phyloP scores from a whole-genome alignment of 2,888 invertebrate genomes.

The Lomographa bimaculata region DNA sequence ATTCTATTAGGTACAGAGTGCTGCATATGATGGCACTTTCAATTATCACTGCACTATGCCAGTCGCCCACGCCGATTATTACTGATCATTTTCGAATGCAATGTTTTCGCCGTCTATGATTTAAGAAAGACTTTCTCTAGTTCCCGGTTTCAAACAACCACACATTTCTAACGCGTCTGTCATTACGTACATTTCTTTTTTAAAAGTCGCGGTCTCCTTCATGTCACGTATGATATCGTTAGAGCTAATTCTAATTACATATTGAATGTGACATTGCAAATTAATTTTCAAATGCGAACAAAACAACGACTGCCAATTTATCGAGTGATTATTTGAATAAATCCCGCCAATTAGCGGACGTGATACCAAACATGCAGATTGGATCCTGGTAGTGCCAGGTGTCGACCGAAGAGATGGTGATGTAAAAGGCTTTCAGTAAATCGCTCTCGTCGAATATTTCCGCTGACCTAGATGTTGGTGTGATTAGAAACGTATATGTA shows the following conservation, averaged over 20 bases:
- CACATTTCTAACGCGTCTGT: conserved; percentile 62
- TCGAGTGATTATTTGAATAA: conserved; percentile 50
- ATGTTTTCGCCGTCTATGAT: conserved; percentile 55
- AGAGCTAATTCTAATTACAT: conserved; percentile 68
- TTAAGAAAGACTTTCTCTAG: conserved; percentile 71
- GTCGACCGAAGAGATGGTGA: conserved; percentile 59
- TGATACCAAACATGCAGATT: conserved; percentile 53
- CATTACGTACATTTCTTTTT: conserved; percentile 57
- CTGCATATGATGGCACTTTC: conserved; percentile 75
- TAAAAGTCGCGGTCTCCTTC: conserved; percentile 63
- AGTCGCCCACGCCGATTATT: conserved; percentile 57
- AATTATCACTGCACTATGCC: conserved; percentile 72
- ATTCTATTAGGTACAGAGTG: conserved; percentile 65
- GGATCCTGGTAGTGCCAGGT: conserved; percentile 78
- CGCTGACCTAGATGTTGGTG: conserved; percentile 77
- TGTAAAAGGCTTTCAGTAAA: conserved; percentile 80
- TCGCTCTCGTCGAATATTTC: conserved; percentile 73
- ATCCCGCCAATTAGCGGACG: conserved; percentile 58
- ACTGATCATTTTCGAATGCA: conserved; percentile 67
- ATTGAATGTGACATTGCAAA: conserved; percentile 62
- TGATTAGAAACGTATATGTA: conserved; percentile 74
- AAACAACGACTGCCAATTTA: conserved; percentile 41
- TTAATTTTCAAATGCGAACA: conserved; percentile 45
- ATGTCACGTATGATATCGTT: conserved; percentile 58
- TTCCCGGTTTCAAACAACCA: conserved; percentile 54